Base-by-base conservation (phyloP, 2,888 invertebrate genomes). In the Callyntrura sp. region DNA sequence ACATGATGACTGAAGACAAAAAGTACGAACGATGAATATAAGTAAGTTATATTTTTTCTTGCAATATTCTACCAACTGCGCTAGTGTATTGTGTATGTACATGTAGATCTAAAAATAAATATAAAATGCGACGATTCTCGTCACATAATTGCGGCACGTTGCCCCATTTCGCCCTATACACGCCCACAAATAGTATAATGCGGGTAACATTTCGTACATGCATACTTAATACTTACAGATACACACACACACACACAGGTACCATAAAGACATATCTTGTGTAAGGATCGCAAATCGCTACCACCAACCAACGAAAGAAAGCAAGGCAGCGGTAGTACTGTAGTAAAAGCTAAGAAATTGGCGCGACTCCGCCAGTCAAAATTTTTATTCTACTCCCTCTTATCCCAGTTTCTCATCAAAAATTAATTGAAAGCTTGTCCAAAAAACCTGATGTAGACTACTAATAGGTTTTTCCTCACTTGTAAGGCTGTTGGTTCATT, bases 381-480 rank as follows among this genome's bases (percentile, higher is more conserved):
- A 81, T 62, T 62, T 62, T 82, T 51, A 28, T 73, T 85, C 55
- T 55, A 35, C 82, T 78, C 60, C 17, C 57, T 57, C 68, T 83
- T 79, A 83, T 91, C 55, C 84, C 60, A 84, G 68, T 76, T 81
- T 90, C 87, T 90, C 88, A 88, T 90, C 88, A 91, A 91, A 91
- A 90, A 91, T 91, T 91, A 91, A 91, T 91, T 91, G 90, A 91
- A 90, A 90, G 83, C 79, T 89, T 89, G 89, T 89, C 89, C 60
- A 79, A 88, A 85, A 88, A 85, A 89, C 70, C 89, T 85, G 89
- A 79, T 85, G 85, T 85, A 85, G 89, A 89, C 89, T 89, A 70
- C 85, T 85, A 89, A 89, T 85, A 85, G 89, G 23, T 84, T 81
- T 57, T 79, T 70, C 25, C 60, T 51, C 70, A 76, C 57, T 88